Evolutionary conservation across 2,113 vertebrate species (phyloP), one percentile per base, ranked within the genome.

Genomic region (Perca fluviatilis): DNA sequence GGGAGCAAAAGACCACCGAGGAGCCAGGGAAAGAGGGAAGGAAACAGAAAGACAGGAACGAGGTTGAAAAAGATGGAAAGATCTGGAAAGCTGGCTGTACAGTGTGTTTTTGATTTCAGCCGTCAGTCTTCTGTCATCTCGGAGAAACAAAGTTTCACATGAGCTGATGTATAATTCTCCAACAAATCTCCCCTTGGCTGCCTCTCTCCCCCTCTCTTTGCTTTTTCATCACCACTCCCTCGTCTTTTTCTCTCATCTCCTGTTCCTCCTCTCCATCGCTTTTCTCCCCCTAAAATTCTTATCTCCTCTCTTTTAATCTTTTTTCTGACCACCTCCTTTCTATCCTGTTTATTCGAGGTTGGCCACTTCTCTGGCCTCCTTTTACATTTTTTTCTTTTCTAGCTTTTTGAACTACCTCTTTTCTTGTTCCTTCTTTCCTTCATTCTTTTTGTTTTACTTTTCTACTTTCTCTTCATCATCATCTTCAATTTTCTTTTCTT

Each of bases 51-150:
- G 84, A 80, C 56, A 79, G 83, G 74, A 72, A 14, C 27, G 5
- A 61, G 65, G 36, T 68, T 77, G 25, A 72, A 77, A 80, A 73
- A 74, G 58, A 83, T 56, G 71, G 79, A 70, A 70, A 80, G 79
- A 77, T 88, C 57, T 88, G 77, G 83, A 86, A 75, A 81, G 83
- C 47, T 15, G 64, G 14, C 67, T 13, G 21, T 15, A 46, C 5
- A 9, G 74, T 66, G 72, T 89, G 92, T 77, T 92, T 89, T 88
- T 88, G 71, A 93, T 93, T 92, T 88, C 79, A 85, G 63, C 83
- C 75, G 74, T 92, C 88, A 91, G 67, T 93, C 81, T 82, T 74
- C 80, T 78, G 82, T 92, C 86, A 67, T 84, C 65, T 82, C 27
- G 2, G 46, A 79, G 76, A 87, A 88, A 91, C 67, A 67, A 25